Conservation (phyloP, 2,888 invertebrate species). For the Odontocerum albicorne region DNA sequence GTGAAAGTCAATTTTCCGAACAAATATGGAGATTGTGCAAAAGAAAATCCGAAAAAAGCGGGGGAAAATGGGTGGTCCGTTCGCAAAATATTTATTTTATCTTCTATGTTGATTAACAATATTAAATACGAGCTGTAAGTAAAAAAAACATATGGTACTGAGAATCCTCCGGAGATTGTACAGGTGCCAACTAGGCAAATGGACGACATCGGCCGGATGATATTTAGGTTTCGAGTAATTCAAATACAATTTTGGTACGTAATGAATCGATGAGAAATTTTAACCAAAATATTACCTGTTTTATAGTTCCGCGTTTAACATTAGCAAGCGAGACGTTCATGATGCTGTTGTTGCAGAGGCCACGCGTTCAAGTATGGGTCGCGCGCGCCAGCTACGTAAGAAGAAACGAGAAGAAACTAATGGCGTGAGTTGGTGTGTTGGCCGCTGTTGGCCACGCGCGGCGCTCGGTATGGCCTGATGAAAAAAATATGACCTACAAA, state of each 20-base stretch:
- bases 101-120: too few relatives aligned
- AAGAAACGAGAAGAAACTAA: constrained; percentile 14
- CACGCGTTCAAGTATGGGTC: constrained; percentile 13
- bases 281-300: constrained; percentile 27
- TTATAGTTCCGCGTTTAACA: constrained; percentile 32
- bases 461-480: too few relatives aligned
- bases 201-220: constrained; percentile 19
- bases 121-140: too few relatives aligned
- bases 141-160: too few relatives aligned
- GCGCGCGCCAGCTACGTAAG: constrained; percentile 7
- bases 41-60: constrained; percentile 1
- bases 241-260: neutral
- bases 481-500: too few relatives aligned
- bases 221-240: neutral
- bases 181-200: constrained; percentile 32
- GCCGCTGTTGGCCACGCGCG: constrained; percentile 14
- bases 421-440: constrained; percentile 2
- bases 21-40: constrained; percentile 9
- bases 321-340: constrained; percentile 26
- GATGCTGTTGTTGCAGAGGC: constrained; percentile 10
- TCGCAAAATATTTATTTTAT: too few relatives aligned
- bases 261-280: neutral
- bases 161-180: too few relatives aligned
- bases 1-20: constrained; percentile 4
- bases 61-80: too few relatives aligned